Base-by-base conservation (phyloP, 64 coral and sea anemone species). In the Orbicella faveolata region DNA sequence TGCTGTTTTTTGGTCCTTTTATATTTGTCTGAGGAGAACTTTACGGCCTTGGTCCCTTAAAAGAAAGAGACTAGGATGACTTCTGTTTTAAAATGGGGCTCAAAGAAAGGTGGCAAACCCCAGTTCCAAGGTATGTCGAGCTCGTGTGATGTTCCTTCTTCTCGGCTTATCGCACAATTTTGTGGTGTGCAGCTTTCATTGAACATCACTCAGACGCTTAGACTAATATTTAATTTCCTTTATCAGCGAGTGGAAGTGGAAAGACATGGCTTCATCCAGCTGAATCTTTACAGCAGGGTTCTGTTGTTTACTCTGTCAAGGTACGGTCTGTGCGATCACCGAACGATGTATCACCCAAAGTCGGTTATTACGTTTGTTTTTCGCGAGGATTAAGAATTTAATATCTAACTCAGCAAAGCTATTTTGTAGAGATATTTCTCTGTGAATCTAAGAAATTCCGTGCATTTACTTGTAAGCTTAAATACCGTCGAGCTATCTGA, bases 231-330 rank as follows among this genome's bases (percentile, higher is more conserved):
- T 14, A 44, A 64, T 33, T 25, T 73, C 39, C 2, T 85, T 85
- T 69, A 70, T 52, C 48, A 85, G 82, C 53, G 48, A 76, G 63
- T 85, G n/a, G 83, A 87, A 86, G 76, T 3, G 83, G 83, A 21
- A 92, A 87, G 39, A 76, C 78, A 77, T 92, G 90, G 90, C 75
- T 92, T 10, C 90, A 92, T 87, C 41, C 75, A 23, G 23, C 90
- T 19, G 90, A 92, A 54, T 12, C 83, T 26, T 66, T 92, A 12
- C 76, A 84, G 20, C 83, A 88, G 53, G 74, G 83, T 36, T 84
- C 90, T 15, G 90, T 92, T 4, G 75, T 92, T 6, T 92, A 92
- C 57, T 53, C 83, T 78, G 90, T 87, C 19, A 92, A 92, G 76
- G 90, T 92, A 72, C 57, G 89, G 35, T 36, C 2, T 59, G 55